Evolutionary conservation across 2,797 vertebrate species (phyloP), one percentile per base, ranked within the genome.

Genomic region (Gadopsis marmoratus): DNA sequence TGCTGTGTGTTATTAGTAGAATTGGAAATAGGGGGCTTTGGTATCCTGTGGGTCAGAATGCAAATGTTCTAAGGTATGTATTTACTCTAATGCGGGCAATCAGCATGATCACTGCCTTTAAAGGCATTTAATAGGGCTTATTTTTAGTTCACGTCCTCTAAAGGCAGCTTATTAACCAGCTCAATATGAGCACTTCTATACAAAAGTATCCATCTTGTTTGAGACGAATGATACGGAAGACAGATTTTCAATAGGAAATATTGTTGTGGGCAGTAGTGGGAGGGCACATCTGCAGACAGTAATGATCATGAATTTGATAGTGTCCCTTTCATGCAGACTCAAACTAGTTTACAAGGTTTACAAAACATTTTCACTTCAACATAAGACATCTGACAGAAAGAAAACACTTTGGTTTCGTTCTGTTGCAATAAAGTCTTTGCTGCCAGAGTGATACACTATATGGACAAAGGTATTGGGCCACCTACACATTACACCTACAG

Each of bases 51-150:
- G 59, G 26, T 80, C 48, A 41, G 14, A 62, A 45, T 64, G 66
- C 62, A 77, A 77, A 81, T 48, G 71, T 63, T 71, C 53, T 51
- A 66, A 70, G 41, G 41, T 41, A 50, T 64, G 71, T 53, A 74
- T 81, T 87, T 84, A 73, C 71, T 83, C 47, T 72, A 84, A 87
- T 79, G 80, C 6, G 14, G 29, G 62, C 67, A 82, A 83, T 86
- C 66, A 85, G 59, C 35, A 58, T 39, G 29, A 72, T 72, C 23
- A 41, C 54, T 66, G 70, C 56, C 74, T 89, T 81, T 72, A 80
- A 76, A 85, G 26, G 45, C 72, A 59, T 79, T 83, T 76, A 43
- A 70, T 60, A 59, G 56, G 45, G 71, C 50, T 81, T 71, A 75
- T 62, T 77, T 79, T 81, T 59, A 55, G 13, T 68, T 47, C 21